Evolutionary conservation across 35 echinoderm and acorn worm genomes (phyloP).

Genomic region (Holothuria glaberrima): DNA sequence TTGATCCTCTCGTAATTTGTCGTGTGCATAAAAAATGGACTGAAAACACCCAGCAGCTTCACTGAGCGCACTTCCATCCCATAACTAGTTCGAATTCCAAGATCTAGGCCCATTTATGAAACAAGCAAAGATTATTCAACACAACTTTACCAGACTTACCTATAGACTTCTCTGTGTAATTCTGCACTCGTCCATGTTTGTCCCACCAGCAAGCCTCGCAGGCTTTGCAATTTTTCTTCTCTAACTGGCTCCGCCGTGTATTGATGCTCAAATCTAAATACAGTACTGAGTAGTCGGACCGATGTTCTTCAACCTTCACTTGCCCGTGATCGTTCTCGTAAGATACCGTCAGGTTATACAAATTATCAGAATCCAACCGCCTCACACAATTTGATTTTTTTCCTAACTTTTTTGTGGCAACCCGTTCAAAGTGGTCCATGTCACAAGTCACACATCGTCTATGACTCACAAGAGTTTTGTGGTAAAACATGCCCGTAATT

Average conservation of each 20-base stretch:
- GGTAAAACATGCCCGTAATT: conserved; percentile 26
- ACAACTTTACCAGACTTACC: background rate
- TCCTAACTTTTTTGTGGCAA: background rate
- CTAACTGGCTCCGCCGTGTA: background rate
- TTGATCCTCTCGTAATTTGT: no score
- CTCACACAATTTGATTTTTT: background rate
- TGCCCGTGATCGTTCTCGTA: background rate
- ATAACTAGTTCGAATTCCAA: no score
- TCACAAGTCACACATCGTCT: conserved; percentile 18
- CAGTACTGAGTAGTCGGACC: no score
- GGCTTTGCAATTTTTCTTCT: background rate
- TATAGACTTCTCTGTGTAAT: conserved; percentile 11
- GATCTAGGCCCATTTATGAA: no score
- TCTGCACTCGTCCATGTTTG: background rate
- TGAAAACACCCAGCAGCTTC: no score
- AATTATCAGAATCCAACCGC: background rate
- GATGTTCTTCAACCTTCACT: background rate
- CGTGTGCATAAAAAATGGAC: no score
- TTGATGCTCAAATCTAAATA: no score
- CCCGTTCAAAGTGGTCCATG: conserved; percentile 5
- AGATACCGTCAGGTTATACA: background rate
- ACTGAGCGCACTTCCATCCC: no score
- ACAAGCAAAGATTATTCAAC: no score
- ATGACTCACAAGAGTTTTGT: background rate
- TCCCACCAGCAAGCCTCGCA: conserved; percentile 31